Conservation (phyloP, 2,113 vertebrate genomes). For the Addax nasomaculatus region DNA sequence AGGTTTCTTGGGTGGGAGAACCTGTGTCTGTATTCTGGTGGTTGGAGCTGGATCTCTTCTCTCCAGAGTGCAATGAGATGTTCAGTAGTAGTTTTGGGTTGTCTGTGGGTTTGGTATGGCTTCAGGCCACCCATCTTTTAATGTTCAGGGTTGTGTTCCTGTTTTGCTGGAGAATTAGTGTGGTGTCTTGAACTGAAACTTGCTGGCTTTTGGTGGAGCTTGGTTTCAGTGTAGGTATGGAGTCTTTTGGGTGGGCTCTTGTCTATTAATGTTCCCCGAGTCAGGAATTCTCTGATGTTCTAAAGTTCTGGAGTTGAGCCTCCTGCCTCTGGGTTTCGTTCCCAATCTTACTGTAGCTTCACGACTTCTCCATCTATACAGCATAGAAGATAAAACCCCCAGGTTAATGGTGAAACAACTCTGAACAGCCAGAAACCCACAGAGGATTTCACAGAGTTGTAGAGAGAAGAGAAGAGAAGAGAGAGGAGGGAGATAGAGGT, state of each 20-base stretch:
- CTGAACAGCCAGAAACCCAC: not conserved
- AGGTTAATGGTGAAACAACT: not conserved
- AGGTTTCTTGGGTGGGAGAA: not conserved
- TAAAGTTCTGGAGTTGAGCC: not conserved
- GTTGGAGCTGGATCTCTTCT: not conserved
- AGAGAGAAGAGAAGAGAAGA: not conserved
- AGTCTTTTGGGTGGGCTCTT: not conserved
- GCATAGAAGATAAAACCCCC: not conserved
- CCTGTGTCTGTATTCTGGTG: not conserved
- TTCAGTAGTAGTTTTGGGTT: not conserved
- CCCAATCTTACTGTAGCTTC: not conserved
- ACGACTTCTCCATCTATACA: not conserved
- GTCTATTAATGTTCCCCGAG: not conserved
- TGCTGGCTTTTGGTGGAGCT: not conserved
- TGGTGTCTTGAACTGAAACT: not conserved
- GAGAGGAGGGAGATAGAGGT: not conserved
- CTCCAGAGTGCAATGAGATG: not conserved
- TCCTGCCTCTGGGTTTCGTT: not conserved
- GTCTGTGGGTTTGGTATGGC: not conserved
- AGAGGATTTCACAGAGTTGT: not conserved
- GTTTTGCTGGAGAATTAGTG: not conserved
- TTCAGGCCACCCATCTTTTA: not conserved
- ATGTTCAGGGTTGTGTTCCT: not conserved
- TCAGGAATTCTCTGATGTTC: not conserved
- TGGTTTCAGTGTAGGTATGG: not conserved